Conservation (phyloP, 2,113 vertebrate species). For the Ariopsis seemanni region DNA sequence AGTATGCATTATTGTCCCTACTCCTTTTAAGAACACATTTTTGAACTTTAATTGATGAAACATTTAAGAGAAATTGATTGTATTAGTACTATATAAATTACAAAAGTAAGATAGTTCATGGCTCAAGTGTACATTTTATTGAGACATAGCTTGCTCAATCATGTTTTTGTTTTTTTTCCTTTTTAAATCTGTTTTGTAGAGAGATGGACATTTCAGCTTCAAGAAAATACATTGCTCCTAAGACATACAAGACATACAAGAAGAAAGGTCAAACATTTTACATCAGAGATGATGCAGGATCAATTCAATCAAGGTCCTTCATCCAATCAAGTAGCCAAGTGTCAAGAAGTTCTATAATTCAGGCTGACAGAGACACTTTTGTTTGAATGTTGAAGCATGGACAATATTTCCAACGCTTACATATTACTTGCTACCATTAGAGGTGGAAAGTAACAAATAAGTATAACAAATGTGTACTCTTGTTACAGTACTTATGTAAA, state of each 20-base stretch:
- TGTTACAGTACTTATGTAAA: background rate
- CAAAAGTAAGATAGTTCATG: background rate
- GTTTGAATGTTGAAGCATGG: slow-evolving; percentile 55
- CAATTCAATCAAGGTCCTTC: slow-evolving; percentile 52
- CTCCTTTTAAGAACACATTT: background rate
- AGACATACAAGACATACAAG: slow-evolving; percentile 17
- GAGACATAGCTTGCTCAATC: background rate
- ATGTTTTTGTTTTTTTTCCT: background rate
- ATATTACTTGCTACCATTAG: background rate
- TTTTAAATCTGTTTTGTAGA: slow-evolving; percentile 28
- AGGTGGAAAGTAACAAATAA: too few relatives aligned
- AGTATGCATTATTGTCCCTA: background rate
- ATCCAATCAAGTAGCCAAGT: slow-evolving; percentile 50
- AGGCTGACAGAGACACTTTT: slow-evolving; percentile 68
- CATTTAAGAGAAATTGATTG: too few relatives aligned
- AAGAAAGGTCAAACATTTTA: slow-evolving; percentile 54
- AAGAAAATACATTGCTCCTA: slow-evolving; percentile 52
- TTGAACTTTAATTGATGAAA: background rate
- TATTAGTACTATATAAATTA: background rate
- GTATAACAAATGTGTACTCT: background rate
- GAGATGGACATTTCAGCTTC: slow-evolving; percentile 34
- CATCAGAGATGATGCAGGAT: slow-evolving; percentile 58
- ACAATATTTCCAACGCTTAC: background rate
- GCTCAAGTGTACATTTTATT: background rate
- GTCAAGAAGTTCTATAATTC: slow-evolving; percentile 60